A percentile compares a stretch with the other conserved stretches of the same genome.
Evolutionary conservation across 2,888 invertebrate species (phyloP).

Genomic region (Galerucella calmariensis): DNA sequence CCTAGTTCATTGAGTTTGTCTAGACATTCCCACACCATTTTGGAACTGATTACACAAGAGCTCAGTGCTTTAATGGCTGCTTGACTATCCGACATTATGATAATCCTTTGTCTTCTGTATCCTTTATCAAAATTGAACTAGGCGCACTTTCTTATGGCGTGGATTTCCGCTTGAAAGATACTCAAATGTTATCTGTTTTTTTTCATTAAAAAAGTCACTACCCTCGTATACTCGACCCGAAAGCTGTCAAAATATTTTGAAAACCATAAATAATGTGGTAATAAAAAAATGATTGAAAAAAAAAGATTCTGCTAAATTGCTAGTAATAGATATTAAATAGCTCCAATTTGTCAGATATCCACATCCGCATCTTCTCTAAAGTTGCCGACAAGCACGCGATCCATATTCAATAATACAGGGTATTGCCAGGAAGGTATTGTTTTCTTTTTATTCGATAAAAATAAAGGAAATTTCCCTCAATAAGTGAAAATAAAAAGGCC

Average conservation of each 20-base stretch:
- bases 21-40: too few relatives aligned
- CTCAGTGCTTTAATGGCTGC: too few relatives aligned
- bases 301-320: neutral
- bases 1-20: too few relatives aligned
- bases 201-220: too few relatives aligned
- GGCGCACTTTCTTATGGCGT: too few relatives aligned
- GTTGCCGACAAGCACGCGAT: slow-evolving; percentile 6
- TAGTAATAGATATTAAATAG: neutral
- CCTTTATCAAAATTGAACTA: too few relatives aligned
- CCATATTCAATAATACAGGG: neutral
- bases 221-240: neutral
- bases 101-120: too few relatives aligned
- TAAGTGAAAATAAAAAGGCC: slow-evolving; percentile 16
- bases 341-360: slow-evolving; percentile 9
- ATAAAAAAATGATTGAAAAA: too few relatives aligned
- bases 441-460: neutral
- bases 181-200: too few relatives aligned
- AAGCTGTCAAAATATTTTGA: neutral
- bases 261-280: neutral
- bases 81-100: too few relatives aligned
- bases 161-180: too few relatives aligned
- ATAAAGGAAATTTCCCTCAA: neutral
- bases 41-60: too few relatives aligned
- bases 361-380: slow-evolving; percentile 3
- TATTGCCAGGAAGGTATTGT: neutral